These are phyloP conservation scores for Cotesia vestalis DNA, from an alignment of 1,140 invertebrate genomes.

Conservation along the genomic window DNA sequence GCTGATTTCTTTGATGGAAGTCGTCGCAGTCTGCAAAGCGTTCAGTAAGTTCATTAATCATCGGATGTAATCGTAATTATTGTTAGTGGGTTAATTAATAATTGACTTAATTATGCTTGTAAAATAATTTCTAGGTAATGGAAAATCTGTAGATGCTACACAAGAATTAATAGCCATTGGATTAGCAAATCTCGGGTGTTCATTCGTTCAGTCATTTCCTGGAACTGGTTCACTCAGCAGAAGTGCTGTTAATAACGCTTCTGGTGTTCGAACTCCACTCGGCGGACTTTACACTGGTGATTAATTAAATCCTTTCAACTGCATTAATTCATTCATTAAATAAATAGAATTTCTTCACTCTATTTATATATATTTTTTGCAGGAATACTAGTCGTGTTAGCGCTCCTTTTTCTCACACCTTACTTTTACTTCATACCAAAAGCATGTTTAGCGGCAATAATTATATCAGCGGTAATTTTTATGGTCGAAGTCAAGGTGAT, in stretches of 20 bases:
- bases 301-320: slow-evolving; percentile 27
- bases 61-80: too few species aligned
- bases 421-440: slow-evolving; percentile 86
- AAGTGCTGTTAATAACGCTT: slow-evolving; percentile 89
- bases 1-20: slow-evolving; percentile 81
- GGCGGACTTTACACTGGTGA: slow-evolving; percentile 86
- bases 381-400: slow-evolving; percentile 78
- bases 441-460: slow-evolving; percentile 80
- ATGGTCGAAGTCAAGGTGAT: slow-evolving; percentile 84
- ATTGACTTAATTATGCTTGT: background rate
- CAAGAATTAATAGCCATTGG: slow-evolving; percentile 88
- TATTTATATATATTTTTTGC: slow-evolving; percentile 44
- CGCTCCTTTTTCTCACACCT: slow-evolving; percentile 82
- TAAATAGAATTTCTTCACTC: slow-evolving; percentile 17
- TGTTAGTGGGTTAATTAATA: background rate
- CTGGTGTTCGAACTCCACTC: slow-evolving; percentile 86
- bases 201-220: slow-evolving; percentile 87
- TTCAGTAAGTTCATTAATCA: slow-evolving; percentile 68
- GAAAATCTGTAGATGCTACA: slow-evolving; percentile 81
- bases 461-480: slow-evolving; percentile 83
- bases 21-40: slow-evolving; percentile 85
- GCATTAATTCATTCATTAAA: background rate
- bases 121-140: slow-evolving; percentile 70
- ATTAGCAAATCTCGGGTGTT: slow-evolving; percentile 83
- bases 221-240: slow-evolving; percentile 85